Percentiles rank a stretch among this genome's conserved stretches.
Evolutionary conservation across 2,888 invertebrate species (phyloP).

Genomic region (Mactromeris polynyma): DNA sequence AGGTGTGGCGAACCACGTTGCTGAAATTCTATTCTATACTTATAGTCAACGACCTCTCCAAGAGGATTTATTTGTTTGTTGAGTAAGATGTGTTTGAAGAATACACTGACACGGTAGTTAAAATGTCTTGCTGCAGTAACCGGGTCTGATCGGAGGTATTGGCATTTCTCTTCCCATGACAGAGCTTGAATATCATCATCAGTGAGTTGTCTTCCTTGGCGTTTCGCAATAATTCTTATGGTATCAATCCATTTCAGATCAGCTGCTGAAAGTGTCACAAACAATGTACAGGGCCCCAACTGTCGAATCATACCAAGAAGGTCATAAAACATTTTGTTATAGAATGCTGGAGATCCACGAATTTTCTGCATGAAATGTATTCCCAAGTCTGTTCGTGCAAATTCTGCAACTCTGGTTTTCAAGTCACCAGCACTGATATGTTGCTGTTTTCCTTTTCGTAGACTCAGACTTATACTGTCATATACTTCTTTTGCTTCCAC

Average conservation of each 20-base stretch:
- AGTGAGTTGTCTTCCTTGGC: conserved; percentile 45
- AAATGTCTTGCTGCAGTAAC: too few species aligned
- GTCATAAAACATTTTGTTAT: conserved; percentile 61
- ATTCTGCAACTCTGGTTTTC: conserved; percentile 32
- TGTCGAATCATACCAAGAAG: conserved; percentile 75
- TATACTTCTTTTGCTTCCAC: conserved; percentile 62
- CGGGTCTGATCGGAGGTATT: too few species aligned
- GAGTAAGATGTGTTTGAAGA: too few species aligned
- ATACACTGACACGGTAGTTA: too few species aligned
- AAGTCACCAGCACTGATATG: conserved; percentile 58
- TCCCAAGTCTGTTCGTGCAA: conserved; percentile 48
- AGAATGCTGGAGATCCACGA: conserved; percentile 64
- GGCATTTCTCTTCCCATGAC: too few species aligned
- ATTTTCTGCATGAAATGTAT: conserved; percentile 63
- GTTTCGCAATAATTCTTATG: too few species aligned
- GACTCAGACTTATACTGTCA: conserved; percentile 4
- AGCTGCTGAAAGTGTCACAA: conserved; percentile 70
- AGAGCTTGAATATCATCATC: too few species aligned
- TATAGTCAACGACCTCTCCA: too few species aligned
- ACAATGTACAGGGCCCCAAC: conserved; percentile 60
- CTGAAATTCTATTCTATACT: too few species aligned
- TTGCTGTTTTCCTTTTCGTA: conserved; percentile 49
- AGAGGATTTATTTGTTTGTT: too few species aligned
- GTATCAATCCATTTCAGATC: conserved; percentile 74
- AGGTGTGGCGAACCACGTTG: too few species aligned